Percentiles rank a stretch among this genome's conserved stretches.
Evolutionary conservation across 2,113 vertebrate genomes (phyloP).

Genomic region (Emydura subglobosa): DNA sequence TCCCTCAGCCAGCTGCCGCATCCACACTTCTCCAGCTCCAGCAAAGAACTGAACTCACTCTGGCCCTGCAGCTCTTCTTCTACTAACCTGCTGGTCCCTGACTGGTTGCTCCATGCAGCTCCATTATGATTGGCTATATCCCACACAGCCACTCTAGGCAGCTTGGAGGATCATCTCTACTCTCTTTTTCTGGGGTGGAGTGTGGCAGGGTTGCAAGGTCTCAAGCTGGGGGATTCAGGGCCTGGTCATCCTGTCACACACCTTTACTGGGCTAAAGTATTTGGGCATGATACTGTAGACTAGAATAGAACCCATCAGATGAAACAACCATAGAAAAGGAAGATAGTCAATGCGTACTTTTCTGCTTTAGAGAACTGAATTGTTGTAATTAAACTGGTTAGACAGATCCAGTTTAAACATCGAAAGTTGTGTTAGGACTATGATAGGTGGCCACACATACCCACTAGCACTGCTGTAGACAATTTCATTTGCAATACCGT

Average conservation of each 20-base stretch:
- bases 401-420: neutral
- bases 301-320: neutral
- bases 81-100: too few species aligned
- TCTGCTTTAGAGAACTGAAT: neutral
- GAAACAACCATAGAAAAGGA: neutral
- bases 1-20: too few species aligned
- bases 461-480: neutral
- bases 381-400: neutral
- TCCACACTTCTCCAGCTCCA: too few species aligned
- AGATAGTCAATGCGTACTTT: neutral
- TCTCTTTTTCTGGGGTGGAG: too few species aligned
- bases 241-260: neutral
- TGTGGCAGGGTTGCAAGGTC: too few species aligned
- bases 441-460: neutral
- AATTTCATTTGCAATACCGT: rapidly evolving
- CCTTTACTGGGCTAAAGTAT: neutral
- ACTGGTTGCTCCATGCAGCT: too few species aligned
- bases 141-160: too few species aligned
- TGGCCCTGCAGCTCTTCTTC: too few species aligned
- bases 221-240: too few species aligned
- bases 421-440: neutral
- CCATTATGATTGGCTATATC: too few species aligned
- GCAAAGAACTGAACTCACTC: too few species aligned
- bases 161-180: too few species aligned
- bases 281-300: neutral